A percentile compares a stretch with the other conserved stretches of the same genome.
Conservation (phyloP, 2,113 vertebrate species). For the Neodontobutis hainanensis region DNA sequence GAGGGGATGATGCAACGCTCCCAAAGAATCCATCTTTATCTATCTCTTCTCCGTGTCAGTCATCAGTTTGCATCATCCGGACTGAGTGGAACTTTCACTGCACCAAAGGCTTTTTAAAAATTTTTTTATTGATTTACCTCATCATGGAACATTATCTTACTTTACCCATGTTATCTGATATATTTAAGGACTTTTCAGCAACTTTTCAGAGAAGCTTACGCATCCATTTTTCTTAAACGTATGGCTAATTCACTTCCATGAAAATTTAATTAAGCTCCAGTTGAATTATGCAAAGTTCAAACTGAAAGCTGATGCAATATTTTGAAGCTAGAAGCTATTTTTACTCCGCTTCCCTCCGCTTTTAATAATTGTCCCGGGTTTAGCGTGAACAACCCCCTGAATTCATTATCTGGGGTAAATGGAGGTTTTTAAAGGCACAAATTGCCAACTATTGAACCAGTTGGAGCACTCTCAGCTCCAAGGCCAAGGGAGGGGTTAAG, state of each 20-base stretch:
- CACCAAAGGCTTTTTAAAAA: background rate
- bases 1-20: conserved; percentile 28
- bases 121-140: background rate
- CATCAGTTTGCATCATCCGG: conserved; percentile 3
- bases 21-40: background rate
- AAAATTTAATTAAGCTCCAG: conserved; percentile 10
- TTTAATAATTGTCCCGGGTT: background rate
- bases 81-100: background rate
- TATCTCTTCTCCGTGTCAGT: conserved; percentile 5
- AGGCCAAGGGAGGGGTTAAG: background rate
- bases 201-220: too few species aligned
- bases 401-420: background rate
- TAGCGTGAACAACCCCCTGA: background rate
- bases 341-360: background rate
- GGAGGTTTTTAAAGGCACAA: background rate
- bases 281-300: conserved; percentile 4
- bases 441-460: background rate
- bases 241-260: background rate
- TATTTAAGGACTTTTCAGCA: too few species aligned
- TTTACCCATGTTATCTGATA: background rate
- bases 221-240: too few species aligned
- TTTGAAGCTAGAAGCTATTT: background rate
- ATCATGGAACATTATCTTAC: background rate
- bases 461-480: background rate
- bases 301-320: background rate